These are phyloP conservation scores for Myrmecophaga tridactyla DNA, from an alignment of 2,113 vertebrate species.

Conservation along the genomic window DNA sequence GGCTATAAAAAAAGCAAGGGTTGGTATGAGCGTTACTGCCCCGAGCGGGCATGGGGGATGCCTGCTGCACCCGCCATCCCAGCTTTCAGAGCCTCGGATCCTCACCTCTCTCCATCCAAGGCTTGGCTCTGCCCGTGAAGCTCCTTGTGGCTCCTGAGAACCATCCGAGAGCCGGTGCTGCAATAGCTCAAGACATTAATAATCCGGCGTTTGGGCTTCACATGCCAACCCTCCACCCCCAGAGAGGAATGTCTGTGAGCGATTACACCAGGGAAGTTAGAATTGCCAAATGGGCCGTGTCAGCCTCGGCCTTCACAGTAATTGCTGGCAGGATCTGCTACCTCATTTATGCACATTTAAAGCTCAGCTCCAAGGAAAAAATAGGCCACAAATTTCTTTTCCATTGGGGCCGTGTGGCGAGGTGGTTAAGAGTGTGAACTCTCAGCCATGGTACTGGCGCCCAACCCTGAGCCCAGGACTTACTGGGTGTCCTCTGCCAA, in stretches of 20 bases:
- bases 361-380: not conserved
- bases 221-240: not conserved
- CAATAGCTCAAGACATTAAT: not conserved
- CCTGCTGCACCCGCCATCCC: not conserved
- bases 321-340: not conserved
- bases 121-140: not conserved
- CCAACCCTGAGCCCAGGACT: not conserved
- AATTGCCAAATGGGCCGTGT: not conserved
- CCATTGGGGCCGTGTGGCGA: rapidly evolving
- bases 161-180: not conserved
- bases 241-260: not conserved
- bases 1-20: not conserved
- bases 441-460: rapidly evolving
- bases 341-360: constrained; percentile 4
- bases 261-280: not conserved
- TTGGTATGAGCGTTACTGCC: rapidly evolving
- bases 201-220: not conserved
- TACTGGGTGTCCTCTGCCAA: not conserved
- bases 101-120: not conserved
- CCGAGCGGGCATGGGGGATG: not conserved
- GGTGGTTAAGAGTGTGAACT: not conserved
- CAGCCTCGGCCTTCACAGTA: not conserved
- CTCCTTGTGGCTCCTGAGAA: not conserved
- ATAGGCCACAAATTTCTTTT: not conserved
- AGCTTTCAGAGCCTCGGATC: not conserved